These are phyloP conservation scores for Hippocampus mohnikei DNA, from an alignment of 2,113 vertebrate genomes.

Conservation along the genomic window DNA sequence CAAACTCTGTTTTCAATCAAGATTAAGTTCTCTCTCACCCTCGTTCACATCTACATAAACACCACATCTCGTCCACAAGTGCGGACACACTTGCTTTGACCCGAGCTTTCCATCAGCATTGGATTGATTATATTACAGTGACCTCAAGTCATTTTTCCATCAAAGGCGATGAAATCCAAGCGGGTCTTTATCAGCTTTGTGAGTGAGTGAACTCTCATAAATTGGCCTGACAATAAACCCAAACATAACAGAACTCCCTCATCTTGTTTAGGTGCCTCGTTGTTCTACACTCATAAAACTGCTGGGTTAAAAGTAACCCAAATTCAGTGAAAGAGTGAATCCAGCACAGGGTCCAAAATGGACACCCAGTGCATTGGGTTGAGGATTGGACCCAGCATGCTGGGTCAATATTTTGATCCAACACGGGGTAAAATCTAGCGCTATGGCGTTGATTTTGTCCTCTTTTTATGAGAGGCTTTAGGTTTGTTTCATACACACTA, in stretches of 20 bases:
- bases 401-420: no score
- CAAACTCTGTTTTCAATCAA: constrained; percentile 52
- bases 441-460: no score
- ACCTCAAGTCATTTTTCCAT: constrained; percentile 27
- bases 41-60: constrained; percentile 30
- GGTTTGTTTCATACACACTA: no score
- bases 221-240: constrained; percentile 7
- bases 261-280: constrained; percentile 3
- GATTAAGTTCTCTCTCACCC: constrained; percentile 19
- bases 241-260: constrained; percentile 4
- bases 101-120: constrained; percentile 13
- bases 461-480: no score
- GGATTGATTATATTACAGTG: constrained; percentile 36
- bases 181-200: constrained; percentile 11
- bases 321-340: no score
- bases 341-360: no score
- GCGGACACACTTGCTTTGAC: constrained; percentile 32
- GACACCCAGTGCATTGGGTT: no score
- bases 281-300: neutral
- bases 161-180: constrained; percentile 33
- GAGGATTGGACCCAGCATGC: no score
- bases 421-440: no score
- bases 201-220: neutral
- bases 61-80: constrained; percentile 5
- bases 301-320: no score